Conservation (phyloP, 1,140 invertebrate species). For the Trichonephila inaurata region DNA sequence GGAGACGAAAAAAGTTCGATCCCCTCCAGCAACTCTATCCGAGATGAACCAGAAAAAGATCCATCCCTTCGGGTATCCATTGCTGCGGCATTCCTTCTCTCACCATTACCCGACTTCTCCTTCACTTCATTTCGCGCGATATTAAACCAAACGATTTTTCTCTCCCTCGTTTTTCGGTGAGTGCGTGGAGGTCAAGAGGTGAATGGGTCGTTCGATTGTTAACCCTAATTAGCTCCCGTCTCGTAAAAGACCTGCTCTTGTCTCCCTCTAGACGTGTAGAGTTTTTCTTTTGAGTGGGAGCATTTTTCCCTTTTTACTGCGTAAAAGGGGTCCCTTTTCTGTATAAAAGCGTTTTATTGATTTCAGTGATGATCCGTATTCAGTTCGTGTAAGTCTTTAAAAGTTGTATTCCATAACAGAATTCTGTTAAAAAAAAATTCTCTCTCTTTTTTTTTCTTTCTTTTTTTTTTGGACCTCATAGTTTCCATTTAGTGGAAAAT, state of each 20-base stretch:
- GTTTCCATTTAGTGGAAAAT: no score
- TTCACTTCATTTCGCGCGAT: conserved; percentile 10
- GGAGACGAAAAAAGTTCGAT: not conserved
- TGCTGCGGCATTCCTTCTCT: not conserved
- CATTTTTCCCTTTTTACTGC: not conserved
- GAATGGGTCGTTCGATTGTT: not conserved
- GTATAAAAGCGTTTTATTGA: not conserved
- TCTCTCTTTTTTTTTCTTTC: no score
- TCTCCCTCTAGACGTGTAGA: not conserved
- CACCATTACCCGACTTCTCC: not conserved
- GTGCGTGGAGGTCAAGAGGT: not conserved
- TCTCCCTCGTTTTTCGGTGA: not conserved
- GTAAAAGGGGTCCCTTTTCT: not conserved
- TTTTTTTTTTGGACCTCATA: no score
- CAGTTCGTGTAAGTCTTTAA: no score
- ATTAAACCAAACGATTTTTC: conserved; percentile 23
- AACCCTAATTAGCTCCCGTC: conserved; percentile 11
- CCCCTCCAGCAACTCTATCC: not conserved
- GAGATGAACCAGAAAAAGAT: not conserved
- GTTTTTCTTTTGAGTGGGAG: not conserved
- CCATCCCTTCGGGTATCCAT: not conserved
- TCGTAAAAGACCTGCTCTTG: not conserved
- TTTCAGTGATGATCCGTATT: not conserved
- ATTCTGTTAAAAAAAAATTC: no score
- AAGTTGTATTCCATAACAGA: no score